Percentiles rank a stretch among this genome's conserved stretches.
phyloP scores from a whole-genome alignment of 2,888 invertebrate species.

The Phortica magna region DNA sequence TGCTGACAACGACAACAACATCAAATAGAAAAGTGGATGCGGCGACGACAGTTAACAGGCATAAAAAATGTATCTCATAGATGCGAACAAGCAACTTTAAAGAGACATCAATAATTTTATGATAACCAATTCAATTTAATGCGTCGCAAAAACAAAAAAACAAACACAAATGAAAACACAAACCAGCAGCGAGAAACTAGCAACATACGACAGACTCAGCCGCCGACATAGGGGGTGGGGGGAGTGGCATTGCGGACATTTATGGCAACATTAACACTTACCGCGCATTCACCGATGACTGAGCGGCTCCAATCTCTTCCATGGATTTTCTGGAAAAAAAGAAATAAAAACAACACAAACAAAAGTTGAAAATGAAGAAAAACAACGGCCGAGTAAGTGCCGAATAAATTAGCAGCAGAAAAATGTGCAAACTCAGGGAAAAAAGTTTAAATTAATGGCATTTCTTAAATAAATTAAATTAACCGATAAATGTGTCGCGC shows the following conservation, averaged over 20 bases:
- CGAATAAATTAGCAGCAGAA: conserved; percentile 54
- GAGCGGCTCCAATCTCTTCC: conserved; percentile 90
- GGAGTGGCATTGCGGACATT: conserved; percentile 45
- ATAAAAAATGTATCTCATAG: conserved; percentile 33
- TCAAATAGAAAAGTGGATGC: conserved; percentile 31
- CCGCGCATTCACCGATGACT: conserved; percentile 90
- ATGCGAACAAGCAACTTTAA: conserved; percentile 25
- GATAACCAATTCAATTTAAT: conserved; percentile 75
- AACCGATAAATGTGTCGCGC: conserved; percentile 75
- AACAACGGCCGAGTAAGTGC: conserved; percentile 44
- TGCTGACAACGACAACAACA: conserved; percentile 42
- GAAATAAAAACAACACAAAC: conserved; percentile 44
- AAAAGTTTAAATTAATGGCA: conserved; percentile 56
- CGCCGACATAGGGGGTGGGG: conserved; percentile 13
- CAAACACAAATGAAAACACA: conserved; percentile 39
- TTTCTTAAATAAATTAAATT: conserved; percentile 76
- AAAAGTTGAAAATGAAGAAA: conserved; percentile 47
- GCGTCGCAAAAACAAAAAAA: conserved; percentile 48
- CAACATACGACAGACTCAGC: not conserved
- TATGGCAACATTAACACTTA: conserved; percentile 81
- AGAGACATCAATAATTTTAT: conserved; percentile 75
- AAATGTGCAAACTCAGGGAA: conserved; percentile 17
- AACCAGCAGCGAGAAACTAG: not conserved
- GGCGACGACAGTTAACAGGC: conserved; percentile 29
- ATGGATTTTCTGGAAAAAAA: conserved; percentile 89